These are phyloP conservation scores for Seira ritae DNA, from an alignment of 2,888 invertebrate genomes.

Conservation along the genomic window DNA sequence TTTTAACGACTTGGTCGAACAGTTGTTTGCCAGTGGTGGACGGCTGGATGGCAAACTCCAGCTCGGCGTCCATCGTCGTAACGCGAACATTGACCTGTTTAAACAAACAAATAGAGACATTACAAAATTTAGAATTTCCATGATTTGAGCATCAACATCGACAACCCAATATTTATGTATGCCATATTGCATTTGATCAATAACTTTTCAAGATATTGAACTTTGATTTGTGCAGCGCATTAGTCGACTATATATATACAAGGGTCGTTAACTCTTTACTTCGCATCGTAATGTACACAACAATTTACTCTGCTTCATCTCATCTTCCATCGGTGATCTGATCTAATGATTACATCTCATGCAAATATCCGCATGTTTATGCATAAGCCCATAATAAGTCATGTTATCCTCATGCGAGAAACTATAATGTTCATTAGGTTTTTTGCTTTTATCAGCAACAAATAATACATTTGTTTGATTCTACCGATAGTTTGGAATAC, in stretches of 20 bases:
- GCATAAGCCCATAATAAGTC: not conserved
- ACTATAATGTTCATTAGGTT: no score
- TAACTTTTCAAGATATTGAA: not conserved
- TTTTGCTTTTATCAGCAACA: no score
- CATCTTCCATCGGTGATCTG: not conserved
- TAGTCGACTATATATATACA: no score
- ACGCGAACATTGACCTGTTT: conserved; percentile 98
- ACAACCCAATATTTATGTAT: not conserved
- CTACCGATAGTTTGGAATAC: no score
- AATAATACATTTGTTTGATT: no score
- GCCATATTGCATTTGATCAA: not conserved
- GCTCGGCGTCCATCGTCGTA: conserved; percentile 99
- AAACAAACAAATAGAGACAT: conserved; percentile 71
- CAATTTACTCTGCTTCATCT: not conserved
- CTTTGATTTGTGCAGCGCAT: not conserved
- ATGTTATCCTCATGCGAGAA: no score
- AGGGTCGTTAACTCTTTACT: not conserved
- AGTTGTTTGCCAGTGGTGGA: conserved; percentile 99
- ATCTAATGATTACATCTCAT: no score
- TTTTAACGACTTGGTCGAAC: conserved; percentile 99
- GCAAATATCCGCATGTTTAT: not conserved
- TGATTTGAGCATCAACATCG: not conserved
- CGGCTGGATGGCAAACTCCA: conserved; percentile 99
- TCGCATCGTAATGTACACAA: not conserved
- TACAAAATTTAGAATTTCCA: not conserved